Base-by-base conservation (phyloP, 2,888 invertebrate genomes). In the Harmothoe impar region DNA sequence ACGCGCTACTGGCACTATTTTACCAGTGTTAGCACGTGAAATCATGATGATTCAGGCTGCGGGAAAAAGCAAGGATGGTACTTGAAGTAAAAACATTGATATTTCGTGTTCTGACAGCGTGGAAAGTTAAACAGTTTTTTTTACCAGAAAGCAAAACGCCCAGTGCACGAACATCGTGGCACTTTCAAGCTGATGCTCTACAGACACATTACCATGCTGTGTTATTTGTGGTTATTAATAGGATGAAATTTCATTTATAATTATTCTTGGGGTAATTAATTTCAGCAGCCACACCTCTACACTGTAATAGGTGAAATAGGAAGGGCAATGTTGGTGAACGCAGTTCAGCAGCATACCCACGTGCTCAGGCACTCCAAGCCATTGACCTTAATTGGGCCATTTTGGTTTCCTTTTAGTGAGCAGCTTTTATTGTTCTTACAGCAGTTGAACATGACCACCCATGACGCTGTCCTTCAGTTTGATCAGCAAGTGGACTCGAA, bases 401-500 rank as follows among this genome's bases (percentile, higher is more conserved):
- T 81, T 81, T 23, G 0, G n/a, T 20, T 81, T 81, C 43, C 20
- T 81, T 81, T 81, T 43, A 35, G 25, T 43, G 33, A 7, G 5
- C 12, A 5, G 17, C 20, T 81, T 81, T 43, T 20, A 81, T 81
- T 81, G 35, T 81, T 81, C 81, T 81, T 81, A 23, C 81, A n/a
- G 20, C n/a, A 43, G 7, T 20, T n/a, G 81, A 33, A 81, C 43
- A 20, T 81, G 81, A 33, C 43, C 81, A 43, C 33, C 81, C 81
- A 81, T 43, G 81, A 43, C 43, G 81, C 20, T 43, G 81, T 81
- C 81, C 23, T 81, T 35, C 81, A 81, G 1, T 43, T 81, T 81
- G 81, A 33, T 81, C 33, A 43, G 10, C 33, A 81, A 81, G 81
- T 81, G 81, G 43, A 23, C 81, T 33, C 43, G 81, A 81, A 81